These are phyloP conservation scores for Palythoa grandiflora DNA, from an alignment of 92 coral and sea anemone species.

Conservation along the genomic window DNA sequence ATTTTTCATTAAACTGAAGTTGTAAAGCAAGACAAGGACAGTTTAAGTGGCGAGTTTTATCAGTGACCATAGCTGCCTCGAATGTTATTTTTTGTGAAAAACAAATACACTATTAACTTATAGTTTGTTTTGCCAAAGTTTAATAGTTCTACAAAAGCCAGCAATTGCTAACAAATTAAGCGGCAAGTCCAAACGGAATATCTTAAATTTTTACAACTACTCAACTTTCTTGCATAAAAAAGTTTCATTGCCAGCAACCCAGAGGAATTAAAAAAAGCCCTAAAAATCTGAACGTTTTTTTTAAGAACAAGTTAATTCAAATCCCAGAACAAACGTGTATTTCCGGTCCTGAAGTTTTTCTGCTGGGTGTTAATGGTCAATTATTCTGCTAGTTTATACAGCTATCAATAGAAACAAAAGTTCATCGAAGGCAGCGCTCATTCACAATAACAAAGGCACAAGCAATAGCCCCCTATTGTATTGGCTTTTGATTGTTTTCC, in stretches of 20 bases:
- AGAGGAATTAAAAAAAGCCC: background rate
- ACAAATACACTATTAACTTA: slow-evolving; percentile 17
- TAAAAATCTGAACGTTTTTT: background rate
- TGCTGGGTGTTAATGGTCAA: slow-evolving; percentile 30
- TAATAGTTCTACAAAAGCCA: slow-evolving; percentile 23
- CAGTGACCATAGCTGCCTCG: background rate
- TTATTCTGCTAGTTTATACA: slow-evolving; percentile 23
- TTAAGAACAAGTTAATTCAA: background rate
- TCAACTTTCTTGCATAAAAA: background rate
- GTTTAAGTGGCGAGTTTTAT: background rate
- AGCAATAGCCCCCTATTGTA: slow-evolving; percentile 17
- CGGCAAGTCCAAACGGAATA: background rate
- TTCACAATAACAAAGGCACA: background rate
- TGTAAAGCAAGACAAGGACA: background rate
- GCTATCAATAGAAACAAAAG: slow-evolving; percentile 6
- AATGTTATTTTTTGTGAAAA: background rate
- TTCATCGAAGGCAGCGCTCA: background rate
- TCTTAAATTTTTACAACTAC: background rate
- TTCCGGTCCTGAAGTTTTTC: background rate
- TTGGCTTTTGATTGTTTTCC: slow-evolving; percentile 23
- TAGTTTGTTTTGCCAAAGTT: slow-evolving; percentile 26
- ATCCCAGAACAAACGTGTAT: slow-evolving; percentile 14
- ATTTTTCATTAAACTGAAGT: background rate
- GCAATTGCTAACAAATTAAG: slow-evolving; percentile 2
- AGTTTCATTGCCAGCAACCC: background rate